Base-by-base conservation (phyloP, 2,888 invertebrate genomes). In the Drosophila meridionalis region DNA sequence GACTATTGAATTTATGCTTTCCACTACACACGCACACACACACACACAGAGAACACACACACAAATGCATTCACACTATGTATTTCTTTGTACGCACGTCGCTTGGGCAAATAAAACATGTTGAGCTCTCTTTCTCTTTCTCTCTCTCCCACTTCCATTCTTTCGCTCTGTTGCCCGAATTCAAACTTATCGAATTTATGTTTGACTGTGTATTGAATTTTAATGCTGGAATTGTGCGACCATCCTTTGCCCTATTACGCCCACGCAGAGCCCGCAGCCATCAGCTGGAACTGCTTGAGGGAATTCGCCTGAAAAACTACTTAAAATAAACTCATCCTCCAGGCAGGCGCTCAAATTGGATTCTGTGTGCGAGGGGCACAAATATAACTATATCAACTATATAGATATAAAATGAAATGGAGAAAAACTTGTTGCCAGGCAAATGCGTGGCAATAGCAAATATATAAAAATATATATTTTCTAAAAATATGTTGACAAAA, bases 111-210 rank as follows among this genome's bases (percentile, higher is more conserved):
- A 88, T 86, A 88, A 86, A 86, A 83, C 89, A 86, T 85, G 89
- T 83, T 87, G 86, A 82, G 80, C 66, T 71, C 70, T 73, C 36
- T 53, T 2, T n/a, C 11, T n/a, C 12, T 78, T 36, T 12, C 26
- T 1, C 5, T 12, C 26, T 28, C 12, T 0, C 11, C 1, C 30
- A 2, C 50, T 4, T 11, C 50, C 34, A 1, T 77, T 78, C 68
- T 72, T 69, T 76, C 73, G 83, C 69, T 82, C 80, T 70, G 80
- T 63, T 79, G 73, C 69, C 58, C 77, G 70, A 77, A 78, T 87
- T 81, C 84, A 82, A 87, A 87, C 72, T 87, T 87, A 89, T 89
- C 87, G 85, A 87, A 89, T 87, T 87, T 87, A 87, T 87, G 81
- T 82, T 89, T 80, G 79, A 66, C 77, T 87, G 87, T 77, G 87